Evolutionary conservation across 2,888 invertebrate species (phyloP).

Genomic region (Julus scandinavius): DNA sequence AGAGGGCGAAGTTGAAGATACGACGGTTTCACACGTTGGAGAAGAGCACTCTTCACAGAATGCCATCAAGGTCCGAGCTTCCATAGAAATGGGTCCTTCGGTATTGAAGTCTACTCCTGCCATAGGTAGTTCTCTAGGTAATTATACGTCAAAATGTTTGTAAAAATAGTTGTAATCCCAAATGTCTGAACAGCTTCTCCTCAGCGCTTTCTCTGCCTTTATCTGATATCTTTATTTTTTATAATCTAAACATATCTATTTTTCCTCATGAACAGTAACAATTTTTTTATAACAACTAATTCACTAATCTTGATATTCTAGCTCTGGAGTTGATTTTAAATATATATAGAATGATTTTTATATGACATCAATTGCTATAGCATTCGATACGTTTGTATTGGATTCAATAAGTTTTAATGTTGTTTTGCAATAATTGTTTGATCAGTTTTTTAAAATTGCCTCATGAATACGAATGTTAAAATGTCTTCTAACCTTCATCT

Average conservation of each 20-base stretch:
- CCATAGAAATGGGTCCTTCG: conserved; percentile 12
- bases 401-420: too few relatives aligned
- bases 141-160: neutral
- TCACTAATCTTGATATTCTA: too few relatives aligned
- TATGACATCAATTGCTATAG: too few relatives aligned
- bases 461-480: too few relatives aligned
- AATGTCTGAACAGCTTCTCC: neutral
- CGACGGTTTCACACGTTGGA: neutral
- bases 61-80: neutral
- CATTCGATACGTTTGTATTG: too few relatives aligned
- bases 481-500: too few relatives aligned
- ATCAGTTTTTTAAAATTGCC: too few relatives aligned
- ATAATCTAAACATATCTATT: neutral
- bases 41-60: neutral
- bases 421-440: too few relatives aligned
- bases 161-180: neutral
- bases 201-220: neutral
- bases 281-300: neutral
- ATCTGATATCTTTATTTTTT: neutral
- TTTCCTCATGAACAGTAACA: neutral
- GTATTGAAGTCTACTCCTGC: conserved; percentile 25
- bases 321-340: too few relatives aligned
- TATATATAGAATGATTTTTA: too few relatives aligned
- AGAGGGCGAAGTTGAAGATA: neutral
- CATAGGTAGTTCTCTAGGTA: neutral